Evolutionary conservation across 1,140 invertebrate genomes (phyloP).

Genomic region (Drosophila burlai): DNA sequence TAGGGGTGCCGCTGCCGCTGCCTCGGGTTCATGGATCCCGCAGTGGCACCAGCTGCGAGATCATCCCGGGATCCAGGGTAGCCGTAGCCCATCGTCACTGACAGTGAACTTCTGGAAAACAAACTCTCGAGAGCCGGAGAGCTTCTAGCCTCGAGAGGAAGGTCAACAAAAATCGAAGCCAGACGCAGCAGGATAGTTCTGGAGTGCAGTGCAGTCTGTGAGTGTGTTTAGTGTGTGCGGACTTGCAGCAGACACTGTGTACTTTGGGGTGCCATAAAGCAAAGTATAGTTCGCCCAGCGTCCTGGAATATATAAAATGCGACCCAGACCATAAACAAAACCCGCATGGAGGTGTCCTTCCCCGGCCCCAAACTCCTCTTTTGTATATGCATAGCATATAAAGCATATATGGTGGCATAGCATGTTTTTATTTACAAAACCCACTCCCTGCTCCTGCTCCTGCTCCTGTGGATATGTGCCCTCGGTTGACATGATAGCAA

Average conservation of each 20-base stretch:
- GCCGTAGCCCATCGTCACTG: conserved; percentile 1
- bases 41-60: conserved; percentile 33
- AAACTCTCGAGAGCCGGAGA: conserved; percentile 6
- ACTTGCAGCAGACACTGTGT: conserved; percentile 61
- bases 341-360: conserved; percentile 32
- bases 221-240: conserved; percentile 19
- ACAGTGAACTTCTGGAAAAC: conserved; percentile 23
- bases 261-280: conserved; percentile 80
- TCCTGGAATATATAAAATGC: conserved; percentile 74
- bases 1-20: background rate
- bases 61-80: conserved; percentile 21
- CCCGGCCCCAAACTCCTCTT: background rate
- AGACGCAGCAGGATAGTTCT: conserved; percentile 52
- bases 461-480: conserved; percentile 36
- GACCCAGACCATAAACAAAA: conserved; percentile 76
- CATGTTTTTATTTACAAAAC: conserved; percentile 79
- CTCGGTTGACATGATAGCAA: conserved; percentile 69
- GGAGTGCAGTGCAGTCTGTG: conserved; percentile 21
- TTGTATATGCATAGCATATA: conserved; percentile 16
- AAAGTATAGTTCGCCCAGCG: conserved; percentile 71
- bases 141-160: conserved; percentile 51
- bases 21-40: conserved; percentile 12
- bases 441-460: conserved; percentile 1
- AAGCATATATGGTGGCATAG: conserved; percentile 27
- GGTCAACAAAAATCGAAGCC: conserved; percentile 63